Evolutionary conservation across 2,888 invertebrate genomes (phyloP), one percentile per base, ranked within the genome.

Genomic region (Teleiodes luculella): DNA sequence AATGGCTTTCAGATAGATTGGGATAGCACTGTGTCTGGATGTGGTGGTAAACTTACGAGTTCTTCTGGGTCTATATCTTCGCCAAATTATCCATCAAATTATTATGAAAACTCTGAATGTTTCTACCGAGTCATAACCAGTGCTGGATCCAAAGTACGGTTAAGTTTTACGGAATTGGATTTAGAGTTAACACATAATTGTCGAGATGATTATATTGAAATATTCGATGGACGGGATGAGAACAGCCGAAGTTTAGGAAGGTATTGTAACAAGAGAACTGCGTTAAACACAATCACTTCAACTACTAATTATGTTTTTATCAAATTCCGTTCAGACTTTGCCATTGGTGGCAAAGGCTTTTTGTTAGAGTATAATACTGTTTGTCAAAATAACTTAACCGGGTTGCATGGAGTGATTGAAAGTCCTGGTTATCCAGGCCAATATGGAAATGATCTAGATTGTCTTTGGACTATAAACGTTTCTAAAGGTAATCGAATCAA

Each of bases 31-130:
- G 55, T 83, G 60, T 67, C 72, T 86, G 95, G 96, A 11, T 98
- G 98, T 77, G 97, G 98, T 11, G 97, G 97, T 1, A 91, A 86
- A 13, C 68, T 98, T 41, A 92, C 89, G 0, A 86, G 93, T 33
- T 91, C 93, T 7, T 83, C 83, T 1, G 98, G 97, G 0, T 91
- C 93, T 1, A 93, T 98, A 62, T 91, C 93, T 7, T 97, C 97
- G 0, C 97, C 98, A 1, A 94, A 95, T 72, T 98, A 97, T 83
- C 98, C 98, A 0, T 90, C 92, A 61, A 80, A 91, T 0, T 97
- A 97, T 74, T 83, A 90, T 35, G 91, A 92, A 52, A 91, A 92
- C 61, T 91, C 94, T 0, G 93, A 95, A 73, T 98, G 98, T 75
- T 91, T 92, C 59, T 98, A 97, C 94, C 93, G 90, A 65, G 94